Base-by-base conservation (phyloP, 1,140 invertebrate genomes). In the Chironomus tepperi region DNA sequence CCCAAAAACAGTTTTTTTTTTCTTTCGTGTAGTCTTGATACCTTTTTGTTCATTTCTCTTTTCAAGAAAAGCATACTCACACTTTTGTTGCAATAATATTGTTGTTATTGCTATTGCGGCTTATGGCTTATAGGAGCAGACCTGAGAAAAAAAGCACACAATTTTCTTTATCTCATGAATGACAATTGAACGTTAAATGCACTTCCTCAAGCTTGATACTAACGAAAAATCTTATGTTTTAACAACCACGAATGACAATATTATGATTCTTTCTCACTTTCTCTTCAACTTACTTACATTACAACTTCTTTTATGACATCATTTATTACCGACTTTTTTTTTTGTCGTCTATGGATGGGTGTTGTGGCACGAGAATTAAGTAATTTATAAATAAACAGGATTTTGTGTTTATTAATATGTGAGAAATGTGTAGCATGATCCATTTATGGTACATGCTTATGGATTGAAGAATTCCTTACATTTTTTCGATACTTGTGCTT, bases 41-140 rank as follows among this genome's bases (percentile, higher is more conserved):
- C 24, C 24, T 34, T 34, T 34, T 34, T 34, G 5, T 34, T 34
- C 47, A 57, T 57, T 57, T 57, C 47, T 57, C 47, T 57, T 57
- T 15, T n/a, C 12, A 57, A 57, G 47, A 57, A 57, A 57, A 57
- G n/a, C 12, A 57, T n/a, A 57, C 47, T 57, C 47, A 57, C 47
- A 57, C 47, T 57, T n/a, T 57, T n/a, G 47, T n/a, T 57, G 47
- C 47, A 12, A 57, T 57, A 57, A 57, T 57, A 57, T 57, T 57
- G 8, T 47, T 57, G n/a, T 15, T 57, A n/a, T 57, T 15, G 12
- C n/a, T 57, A 5, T 57, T 57, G 47, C n/a, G 47, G 47, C 47
- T n/a, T 5, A 57, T 57, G n/a, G 3, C 12, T 57, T 57, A n/a
- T 57, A n/a, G 47, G 12, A 57, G 12, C 12, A 57, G 10, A 57